phyloP scores from a whole-genome alignment of 23 tunicate genomes.

The Diplosoma virens region DNA sequence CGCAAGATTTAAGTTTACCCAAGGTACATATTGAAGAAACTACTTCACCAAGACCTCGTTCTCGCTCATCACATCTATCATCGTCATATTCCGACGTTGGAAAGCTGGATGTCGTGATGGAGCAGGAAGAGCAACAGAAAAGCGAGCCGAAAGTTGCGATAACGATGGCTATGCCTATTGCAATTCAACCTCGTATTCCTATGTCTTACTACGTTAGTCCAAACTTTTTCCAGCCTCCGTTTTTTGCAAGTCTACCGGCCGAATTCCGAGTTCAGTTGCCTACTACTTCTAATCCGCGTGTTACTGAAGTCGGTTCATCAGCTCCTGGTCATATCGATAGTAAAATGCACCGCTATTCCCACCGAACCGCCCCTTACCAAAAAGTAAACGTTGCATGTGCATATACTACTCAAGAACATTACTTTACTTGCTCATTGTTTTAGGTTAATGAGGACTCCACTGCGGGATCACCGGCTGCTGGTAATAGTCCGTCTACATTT shows the following conservation, averaged over 20 bases:
- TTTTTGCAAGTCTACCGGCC: conserved; percentile 46
- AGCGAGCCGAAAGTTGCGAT: background rate
- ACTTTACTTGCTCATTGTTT: background rate
- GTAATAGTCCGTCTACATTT: conserved; percentile 51
- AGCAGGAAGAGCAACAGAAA: conserved; percentile 18
- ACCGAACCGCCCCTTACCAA: conserved; percentile 61
- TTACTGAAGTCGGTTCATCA: conserved; percentile 29
- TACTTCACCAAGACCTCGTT: conserved; percentile 1
- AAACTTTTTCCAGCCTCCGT: conserved; percentile 12
- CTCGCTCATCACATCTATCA: conserved; percentile 4
- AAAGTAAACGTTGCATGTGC: conserved; percentile 23
- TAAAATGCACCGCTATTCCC: conserved; percentile 47
- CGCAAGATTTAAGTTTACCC: conserved; percentile 56
- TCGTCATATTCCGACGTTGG: conserved; percentile 19
- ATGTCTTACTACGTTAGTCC: conserved; percentile 44
- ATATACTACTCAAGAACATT: background rate
- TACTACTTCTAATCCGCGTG: conserved; percentile 17
- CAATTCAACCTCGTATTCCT: conserved; percentile 1
- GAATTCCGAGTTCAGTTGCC: conserved; percentile 46
- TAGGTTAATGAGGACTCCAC: conserved; percentile 32
- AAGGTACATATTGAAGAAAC: conserved; percentile 22
- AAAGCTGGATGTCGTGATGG: conserved; percentile 26
- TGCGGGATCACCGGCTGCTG: conserved; percentile 30
- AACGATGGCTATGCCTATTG: conserved; percentile 20
- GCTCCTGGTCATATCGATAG: conserved; percentile 60